These are phyloP conservation scores for Eulemur macaco DNA, from an alignment of 2,113 vertebrate species.

Conservation along the genomic window DNA sequence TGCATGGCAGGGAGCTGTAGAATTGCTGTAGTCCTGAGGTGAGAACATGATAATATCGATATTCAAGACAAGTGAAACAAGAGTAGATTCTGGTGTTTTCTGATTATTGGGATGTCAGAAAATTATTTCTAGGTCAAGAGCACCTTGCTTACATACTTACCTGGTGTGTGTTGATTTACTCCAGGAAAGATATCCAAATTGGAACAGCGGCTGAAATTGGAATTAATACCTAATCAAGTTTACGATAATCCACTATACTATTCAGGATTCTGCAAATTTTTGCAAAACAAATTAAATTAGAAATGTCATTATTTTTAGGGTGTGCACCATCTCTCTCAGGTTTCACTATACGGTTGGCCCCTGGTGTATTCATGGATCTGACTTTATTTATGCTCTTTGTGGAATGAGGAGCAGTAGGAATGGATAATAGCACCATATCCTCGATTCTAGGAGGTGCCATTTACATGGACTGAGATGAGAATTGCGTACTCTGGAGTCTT, in stretches of 20 bases:
- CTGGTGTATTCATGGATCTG: neutral
- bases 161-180: neutral
- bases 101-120: neutral
- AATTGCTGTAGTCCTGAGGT: neutral
- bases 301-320: neutral
- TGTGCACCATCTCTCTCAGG: neutral
- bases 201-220: neutral
- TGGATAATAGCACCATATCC: neutral
- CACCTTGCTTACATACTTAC: neutral
- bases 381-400: neutral
- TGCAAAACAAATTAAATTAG: neutral
- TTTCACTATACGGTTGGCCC: neutral
- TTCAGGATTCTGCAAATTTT: neutral
- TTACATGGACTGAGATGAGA: neutral
- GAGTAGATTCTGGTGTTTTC: neutral
- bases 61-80: neutral
- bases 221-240: neutral
- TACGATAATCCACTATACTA: neutral
- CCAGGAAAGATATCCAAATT: neutral
- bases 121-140: neutral
- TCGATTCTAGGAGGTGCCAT: neutral
- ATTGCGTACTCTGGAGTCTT: neutral
- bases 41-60: neutral
- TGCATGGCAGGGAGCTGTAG: neutral
- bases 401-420: neutral